Percentiles rank a stretch among this genome's conserved stretches.
phyloP scores from a whole-genome alignment of 2,888 invertebrate species.

The Lasioglossum vierecki region DNA sequence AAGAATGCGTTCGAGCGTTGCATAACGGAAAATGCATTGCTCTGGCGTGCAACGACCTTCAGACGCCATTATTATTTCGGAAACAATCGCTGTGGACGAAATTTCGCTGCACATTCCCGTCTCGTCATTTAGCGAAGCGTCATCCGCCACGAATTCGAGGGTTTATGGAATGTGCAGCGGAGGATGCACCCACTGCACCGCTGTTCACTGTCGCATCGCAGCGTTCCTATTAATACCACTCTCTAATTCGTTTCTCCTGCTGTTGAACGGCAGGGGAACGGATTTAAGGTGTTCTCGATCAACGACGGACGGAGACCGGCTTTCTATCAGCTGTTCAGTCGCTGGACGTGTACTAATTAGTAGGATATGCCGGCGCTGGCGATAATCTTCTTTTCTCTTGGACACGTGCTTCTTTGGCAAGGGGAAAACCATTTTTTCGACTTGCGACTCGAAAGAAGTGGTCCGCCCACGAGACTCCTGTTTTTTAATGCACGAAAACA shows the following conservation, averaged over 20 bases:
- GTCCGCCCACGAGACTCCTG: neutral
- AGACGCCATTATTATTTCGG: neutral
- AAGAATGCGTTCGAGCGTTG: neutral
- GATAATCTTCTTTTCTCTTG: conserved; percentile 16
- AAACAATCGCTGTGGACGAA: neutral
- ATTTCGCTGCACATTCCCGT: neutral
- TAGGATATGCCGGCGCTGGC: conserved; percentile 7
- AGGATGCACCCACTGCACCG: neutral
- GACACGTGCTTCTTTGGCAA: neutral
- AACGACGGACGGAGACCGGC: conserved; percentile 41
- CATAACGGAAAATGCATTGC: neutral
- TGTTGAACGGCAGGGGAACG: conserved; percentile 35
- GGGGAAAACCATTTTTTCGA: neutral
- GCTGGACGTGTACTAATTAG: conserved; percentile 50
- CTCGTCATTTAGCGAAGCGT: neutral
- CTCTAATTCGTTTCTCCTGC: conserved; percentile 69
- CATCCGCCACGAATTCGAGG: neutral
- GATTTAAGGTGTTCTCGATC: conserved; percentile 67
- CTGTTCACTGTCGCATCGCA: conserved; percentile 39
- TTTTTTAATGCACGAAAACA: too few species aligned
- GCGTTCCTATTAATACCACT: conserved; percentile 73
- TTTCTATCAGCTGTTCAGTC: conserved; percentile 40
- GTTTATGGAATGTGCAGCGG: neutral
- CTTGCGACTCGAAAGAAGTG: neutral
- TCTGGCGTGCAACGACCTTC: neutral